Base-by-base conservation (phyloP, 1,140 invertebrate genomes). In the Amyelois transitella region DNA sequence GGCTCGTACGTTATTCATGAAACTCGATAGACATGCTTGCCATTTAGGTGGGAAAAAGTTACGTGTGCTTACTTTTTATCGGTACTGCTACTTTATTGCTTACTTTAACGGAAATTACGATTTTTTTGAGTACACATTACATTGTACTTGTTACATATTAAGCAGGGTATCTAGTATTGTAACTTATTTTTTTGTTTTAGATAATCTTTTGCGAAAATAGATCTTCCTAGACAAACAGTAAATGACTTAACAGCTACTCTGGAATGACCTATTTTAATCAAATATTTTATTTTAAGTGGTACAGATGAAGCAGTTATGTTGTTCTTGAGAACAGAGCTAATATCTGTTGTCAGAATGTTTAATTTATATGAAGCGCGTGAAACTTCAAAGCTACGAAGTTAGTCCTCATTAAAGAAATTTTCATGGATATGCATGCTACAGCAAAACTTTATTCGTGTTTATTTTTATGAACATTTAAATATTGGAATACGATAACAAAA, bases 1-100 rank as follows among this genome's bases (percentile, higher is more conserved):
- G 17, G 2, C 53, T 55, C 43, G 43, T 55, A 48, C 17, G 43
- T 25, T 55, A 55, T 55, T 47, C 44, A 55, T 55, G 43, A 55
- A 12, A 19, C 53, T 47, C 53, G 44, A 55, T 55, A 21, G 45
- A 55, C 19, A 55, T 55, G 21, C 17, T 5, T 14, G 18, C 17
- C 20, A 17, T 52, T 43, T 52, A 12, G 19, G 51, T 43, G 12
- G 20, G 19, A 53, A 43, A 38, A 53, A 17, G 32, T 43, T 12
- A 52, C 10, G 20, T 32, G 25, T 51, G n/a, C 20, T 44, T 38
- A 22, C 20, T 22, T 49, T 22, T 49, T 22, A 21, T 21, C 20
- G 58, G 22, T 48, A 51, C 18, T 52, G 32, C 32, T 38, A 38
- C 32, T 14, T 38, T 38, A 38, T 38, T 38, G 32, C 32, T 38